Evolutionary conservation across 2,113 vertebrate species (phyloP), one percentile per base, ranked within the genome.

Genomic region (Symphodus melops): DNA sequence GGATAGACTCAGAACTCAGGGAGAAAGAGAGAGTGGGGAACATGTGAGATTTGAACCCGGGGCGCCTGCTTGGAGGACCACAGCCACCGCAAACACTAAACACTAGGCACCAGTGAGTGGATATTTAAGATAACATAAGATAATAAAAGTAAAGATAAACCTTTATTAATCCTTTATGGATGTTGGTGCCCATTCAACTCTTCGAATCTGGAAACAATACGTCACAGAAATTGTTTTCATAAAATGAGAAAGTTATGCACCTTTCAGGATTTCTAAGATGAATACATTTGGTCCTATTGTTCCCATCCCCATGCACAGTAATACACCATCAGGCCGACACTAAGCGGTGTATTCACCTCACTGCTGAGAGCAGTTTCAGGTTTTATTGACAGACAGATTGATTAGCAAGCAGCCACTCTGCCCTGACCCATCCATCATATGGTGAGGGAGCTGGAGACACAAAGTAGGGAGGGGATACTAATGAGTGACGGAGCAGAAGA

Each of bases 361-460:
- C 75, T 59, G 56, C 56, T 54, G 36, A 63, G 64, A 78, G 77
- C 65, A 49, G 41, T 59, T 75, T 70, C 52, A 66, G 54, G 20
- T 83, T 66, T 75, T 81, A 79, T 68, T 81, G 86, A 87, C 78
- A 82, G 70, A 60, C 55, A 78, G 81, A 91, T 77, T 86, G 87
- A 91, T 91, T 73, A 77, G 63, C 71, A 52, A 72, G 74, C 79
- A 68, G 73, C 61, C n/a, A 21, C 68, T 62, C 73, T 51, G 68
- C 58, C 59, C 59, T 69, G 71, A 79, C 49, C 74, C 76, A 86
- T 87, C 72, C 46, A 60, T 87, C 89, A 84, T 84, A 72, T 48
- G 39, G 8, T 39, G 66, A 75, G 60, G 57, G 67, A 76, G 72
- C 74, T 68, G 33, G 13, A 85, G 86, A 65, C 55, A 21, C 74